Conservation (phyloP, 2,113 vertebrate species). For the Rhineura floridana region DNA sequence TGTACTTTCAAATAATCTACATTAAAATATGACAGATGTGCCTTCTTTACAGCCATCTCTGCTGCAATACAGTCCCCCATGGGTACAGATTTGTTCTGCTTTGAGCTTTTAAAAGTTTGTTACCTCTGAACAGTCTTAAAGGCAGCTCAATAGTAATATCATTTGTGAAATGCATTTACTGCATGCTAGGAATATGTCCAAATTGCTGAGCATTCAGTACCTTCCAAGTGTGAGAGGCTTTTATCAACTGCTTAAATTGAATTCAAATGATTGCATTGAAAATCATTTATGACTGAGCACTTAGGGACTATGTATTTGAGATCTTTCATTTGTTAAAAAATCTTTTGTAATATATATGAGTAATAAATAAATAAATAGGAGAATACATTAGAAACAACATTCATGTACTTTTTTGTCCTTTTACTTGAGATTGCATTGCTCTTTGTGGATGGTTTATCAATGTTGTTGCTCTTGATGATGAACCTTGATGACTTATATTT, state of each 20-base stretch:
- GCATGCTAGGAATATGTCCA: background rate
- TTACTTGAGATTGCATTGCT: background rate
- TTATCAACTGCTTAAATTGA: background rate
- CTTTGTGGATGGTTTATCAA: background rate
- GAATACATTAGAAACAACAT: background rate
- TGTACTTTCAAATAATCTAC: background rate
- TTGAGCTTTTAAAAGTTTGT: conserved; percentile 10
- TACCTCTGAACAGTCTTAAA: conserved; percentile 4
- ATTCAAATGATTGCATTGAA: background rate
- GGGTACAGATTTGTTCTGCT: background rate
- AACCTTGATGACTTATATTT: background rate
- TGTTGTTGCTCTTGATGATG: background rate
- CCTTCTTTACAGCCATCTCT: background rate
- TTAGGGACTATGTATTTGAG: background rate
- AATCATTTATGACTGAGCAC: background rate
- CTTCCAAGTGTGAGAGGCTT: background rate
- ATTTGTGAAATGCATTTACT: conserved; percentile 21
- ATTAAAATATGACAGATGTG: background rate
- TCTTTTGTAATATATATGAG: background rate
- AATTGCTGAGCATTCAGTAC: background rate
- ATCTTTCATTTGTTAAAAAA: background rate
- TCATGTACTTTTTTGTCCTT: background rate
- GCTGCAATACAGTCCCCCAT: background rate
- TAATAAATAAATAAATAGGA: no score
- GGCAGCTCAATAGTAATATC: conserved; percentile 14